A percentile compares a stretch with the other conserved stretches of the same genome.
These are phyloP conservation scores for Apotomis betuletana DNA, from an alignment of 2,888 invertebrate genomes.

Conservation along the genomic window DNA sequence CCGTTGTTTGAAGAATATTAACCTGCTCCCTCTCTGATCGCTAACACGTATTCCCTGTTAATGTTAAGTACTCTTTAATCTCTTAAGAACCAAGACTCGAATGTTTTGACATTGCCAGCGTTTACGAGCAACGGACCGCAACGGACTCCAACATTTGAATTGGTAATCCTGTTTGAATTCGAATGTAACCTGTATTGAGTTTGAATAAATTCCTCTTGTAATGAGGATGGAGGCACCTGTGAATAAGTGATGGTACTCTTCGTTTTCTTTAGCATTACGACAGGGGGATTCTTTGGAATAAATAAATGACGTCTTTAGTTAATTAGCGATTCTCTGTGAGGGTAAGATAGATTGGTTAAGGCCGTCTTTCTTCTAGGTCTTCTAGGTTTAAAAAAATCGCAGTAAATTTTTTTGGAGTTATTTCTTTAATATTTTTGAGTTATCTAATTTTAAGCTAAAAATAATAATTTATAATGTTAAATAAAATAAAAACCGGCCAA, in stretches of 20 bases:
- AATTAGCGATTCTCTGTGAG: neutral
- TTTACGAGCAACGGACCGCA: neutral
- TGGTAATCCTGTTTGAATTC: conserved; percentile 41
- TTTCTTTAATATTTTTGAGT: no score
- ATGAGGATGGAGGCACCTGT: neutral
- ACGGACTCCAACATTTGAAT: conserved; percentile 42
- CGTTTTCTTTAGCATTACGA: neutral
- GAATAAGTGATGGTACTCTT: conserved; percentile 18
- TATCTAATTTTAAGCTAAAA: no score
- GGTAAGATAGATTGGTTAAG: neutral
- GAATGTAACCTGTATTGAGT: neutral
- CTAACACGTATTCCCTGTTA: no score
- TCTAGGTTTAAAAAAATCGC: no score
- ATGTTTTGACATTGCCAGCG: no score
- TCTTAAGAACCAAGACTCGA: no score
- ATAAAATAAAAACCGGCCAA: no score
- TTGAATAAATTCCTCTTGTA: neutral
- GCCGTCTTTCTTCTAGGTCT: neutral
- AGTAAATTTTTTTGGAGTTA: no score
- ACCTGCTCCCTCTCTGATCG: no score
- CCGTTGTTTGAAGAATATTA: no score
- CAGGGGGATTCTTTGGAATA: conserved; percentile 16
- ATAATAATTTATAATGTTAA: no score
- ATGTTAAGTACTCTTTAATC: no score
- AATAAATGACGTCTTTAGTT: conserved; percentile 14